These are phyloP conservation scores for Bombus consobrinus DNA, from an alignment of 1,140 invertebrate genomes.

Conservation along the genomic window DNA sequence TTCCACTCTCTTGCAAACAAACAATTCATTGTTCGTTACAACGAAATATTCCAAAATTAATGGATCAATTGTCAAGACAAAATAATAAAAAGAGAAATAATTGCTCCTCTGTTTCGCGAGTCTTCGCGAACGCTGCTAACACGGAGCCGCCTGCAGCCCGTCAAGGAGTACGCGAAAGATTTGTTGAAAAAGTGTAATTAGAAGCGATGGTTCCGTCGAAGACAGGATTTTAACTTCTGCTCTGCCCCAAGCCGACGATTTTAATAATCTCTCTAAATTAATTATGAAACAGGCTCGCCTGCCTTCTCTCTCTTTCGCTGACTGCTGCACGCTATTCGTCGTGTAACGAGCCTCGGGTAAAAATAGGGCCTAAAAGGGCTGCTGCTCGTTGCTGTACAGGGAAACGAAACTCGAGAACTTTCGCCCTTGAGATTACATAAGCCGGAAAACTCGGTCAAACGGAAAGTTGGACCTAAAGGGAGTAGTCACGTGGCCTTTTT, in stretches of 20 bases:
- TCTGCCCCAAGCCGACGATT: not conserved
- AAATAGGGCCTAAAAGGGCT: constrained; percentile 47
- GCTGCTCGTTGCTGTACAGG: constrained; percentile 1
- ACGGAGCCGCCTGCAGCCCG: too few relatives aligned
- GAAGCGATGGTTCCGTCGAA: constrained; percentile 14
- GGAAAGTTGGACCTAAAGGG: constrained; percentile 69
- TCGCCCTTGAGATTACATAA: constrained; percentile 63
- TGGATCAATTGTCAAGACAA: not conserved
- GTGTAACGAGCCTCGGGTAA: constrained; percentile 44
- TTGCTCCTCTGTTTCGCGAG: not conserved
- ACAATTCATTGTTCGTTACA: too few relatives aligned
- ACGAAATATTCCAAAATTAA: too few relatives aligned
- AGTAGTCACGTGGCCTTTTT: constrained; percentile 63
- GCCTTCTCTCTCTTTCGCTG: not conserved
- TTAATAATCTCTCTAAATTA: constrained; percentile 55
- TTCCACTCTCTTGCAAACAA: too few relatives aligned
- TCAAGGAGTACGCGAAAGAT: not conserved
- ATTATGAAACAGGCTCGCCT: constrained; percentile 38
- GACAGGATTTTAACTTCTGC: not conserved
- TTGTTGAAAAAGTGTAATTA: constrained; percentile 35
- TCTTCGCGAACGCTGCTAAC: not conserved
- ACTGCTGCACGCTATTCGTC: constrained; percentile 9
- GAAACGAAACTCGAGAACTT: constrained; percentile 54
- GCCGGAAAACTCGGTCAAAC: constrained; percentile 69
- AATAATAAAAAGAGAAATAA: not conserved